Base-by-base conservation (phyloP, 2,888 invertebrate genomes). In the Stramonita haemastoma region DNA sequence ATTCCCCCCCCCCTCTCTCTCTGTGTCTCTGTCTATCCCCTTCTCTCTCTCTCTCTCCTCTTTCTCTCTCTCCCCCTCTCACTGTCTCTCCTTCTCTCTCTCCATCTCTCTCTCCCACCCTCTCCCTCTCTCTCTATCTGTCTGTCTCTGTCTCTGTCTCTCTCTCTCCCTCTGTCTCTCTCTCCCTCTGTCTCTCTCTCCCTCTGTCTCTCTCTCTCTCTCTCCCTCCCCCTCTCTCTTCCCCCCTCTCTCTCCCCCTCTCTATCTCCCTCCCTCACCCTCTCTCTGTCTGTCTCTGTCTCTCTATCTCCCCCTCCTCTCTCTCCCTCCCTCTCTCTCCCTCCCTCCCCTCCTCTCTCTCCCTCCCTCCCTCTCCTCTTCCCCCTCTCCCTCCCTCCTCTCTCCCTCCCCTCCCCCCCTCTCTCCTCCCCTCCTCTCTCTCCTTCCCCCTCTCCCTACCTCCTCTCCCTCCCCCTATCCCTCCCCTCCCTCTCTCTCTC, bases 11-110 rank as follows among this genome's bases (percentile, higher is more conserved):
- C 83, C 56, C 60, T 70, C 70, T n/a, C n/a, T 87, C 77, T 77
- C 77, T 77, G 8, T n/a, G 13, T 77, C 29, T 77, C 88, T 92
- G n/a, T n/a, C n/a, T n/a, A n/a, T n/a, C n/a, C n/a, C 57, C 57
- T 15, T 57, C 57, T 22, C 26, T 70, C 22, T 22, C 26, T 70
- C 17, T 6, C 26, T 22, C 0, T 70, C 22, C 6, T 6, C 70
- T 26, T 70, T 26, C 70, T 26, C 22, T 26, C 70, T 6, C 22
- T 26, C 70, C 70, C 6, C 22, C 13, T 26, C 22, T 4, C 70
- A 0, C 22, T 26, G 22, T 26, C 0, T 26, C 70, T 26, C 22
- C 70, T 26, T 26, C 70, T 22, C 70, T 26, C 70, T 26, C 6
- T 26, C 11, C 1, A 15, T 19, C 66, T 66, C 70, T 26, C 0